These are phyloP conservation scores for Cryptoblepharus egeriae DNA, from an alignment of 2,797 vertebrate species.

Conservation along the genomic window DNA sequence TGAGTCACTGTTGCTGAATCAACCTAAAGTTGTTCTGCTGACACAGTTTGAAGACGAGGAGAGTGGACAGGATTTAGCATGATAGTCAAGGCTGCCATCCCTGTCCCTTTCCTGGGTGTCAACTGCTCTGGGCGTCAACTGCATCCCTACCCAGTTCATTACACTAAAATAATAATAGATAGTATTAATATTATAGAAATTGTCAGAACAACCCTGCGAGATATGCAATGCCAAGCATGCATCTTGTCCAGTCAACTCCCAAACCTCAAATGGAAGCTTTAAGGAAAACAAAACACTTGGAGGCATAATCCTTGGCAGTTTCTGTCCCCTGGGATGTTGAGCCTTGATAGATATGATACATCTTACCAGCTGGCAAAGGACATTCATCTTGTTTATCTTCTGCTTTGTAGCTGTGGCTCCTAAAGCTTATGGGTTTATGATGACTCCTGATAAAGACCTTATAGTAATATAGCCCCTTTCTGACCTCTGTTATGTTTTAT, in stretches of 20 bases:
- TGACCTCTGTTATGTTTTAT: slow-evolving; percentile 25
- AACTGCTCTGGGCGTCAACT: no score
- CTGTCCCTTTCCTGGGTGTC: no score
- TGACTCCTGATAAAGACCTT: slow-evolving; percentile 14
- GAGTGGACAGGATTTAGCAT: no score
- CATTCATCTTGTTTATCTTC: slow-evolving; percentile 23
- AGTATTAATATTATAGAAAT: not conserved
- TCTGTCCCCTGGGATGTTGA: not conserved
- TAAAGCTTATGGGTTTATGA: slow-evolving; percentile 4
- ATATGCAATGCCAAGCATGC: not conserved
- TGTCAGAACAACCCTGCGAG: not conserved
- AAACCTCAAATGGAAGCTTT: not conserved
- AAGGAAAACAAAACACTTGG: not conserved
- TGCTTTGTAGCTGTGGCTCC: not conserved
- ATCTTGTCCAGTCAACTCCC: no score
- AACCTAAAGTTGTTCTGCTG: no score
- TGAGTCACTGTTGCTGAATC: no score
- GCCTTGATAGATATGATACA: slow-evolving; percentile 1
- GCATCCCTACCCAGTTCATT: no score
- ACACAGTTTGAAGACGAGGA: no score
- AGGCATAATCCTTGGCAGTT: not conserved
- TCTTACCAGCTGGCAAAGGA: slow-evolving; percentile 31
- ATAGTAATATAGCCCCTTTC: not conserved
- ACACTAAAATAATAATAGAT: no score
- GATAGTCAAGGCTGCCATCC: no score